Conservation (phyloP, 2,113 vertebrate species). For the Microtus oregoni region DNA sequence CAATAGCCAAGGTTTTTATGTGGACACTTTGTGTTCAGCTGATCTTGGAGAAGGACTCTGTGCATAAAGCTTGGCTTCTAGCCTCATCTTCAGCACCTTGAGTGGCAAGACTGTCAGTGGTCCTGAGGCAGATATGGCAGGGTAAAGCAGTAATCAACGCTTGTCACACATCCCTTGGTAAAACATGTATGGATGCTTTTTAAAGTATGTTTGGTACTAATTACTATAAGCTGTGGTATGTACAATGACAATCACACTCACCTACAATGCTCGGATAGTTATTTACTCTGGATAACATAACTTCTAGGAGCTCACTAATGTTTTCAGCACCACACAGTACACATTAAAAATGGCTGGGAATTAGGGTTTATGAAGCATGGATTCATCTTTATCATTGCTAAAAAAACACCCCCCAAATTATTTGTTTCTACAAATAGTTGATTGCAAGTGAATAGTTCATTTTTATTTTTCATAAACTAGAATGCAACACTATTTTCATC, state of each 20-base stretch:
- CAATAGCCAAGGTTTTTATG: conserved; percentile 50
- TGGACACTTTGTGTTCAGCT: background rate
- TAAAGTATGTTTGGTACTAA: background rate
- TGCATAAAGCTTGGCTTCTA: background rate
- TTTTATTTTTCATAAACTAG: background rate
- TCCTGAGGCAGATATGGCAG: background rate
- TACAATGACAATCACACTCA: background rate
- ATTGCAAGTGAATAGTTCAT: background rate
- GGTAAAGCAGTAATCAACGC: background rate
- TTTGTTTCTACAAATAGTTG: background rate
- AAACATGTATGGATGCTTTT: background rate
- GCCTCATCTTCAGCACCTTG: background rate
- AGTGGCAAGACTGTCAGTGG: background rate
- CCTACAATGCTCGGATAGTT: background rate
- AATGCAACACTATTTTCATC: background rate
- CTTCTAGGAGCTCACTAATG: background rate
- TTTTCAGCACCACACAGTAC: background rate
- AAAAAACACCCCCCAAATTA: background rate
- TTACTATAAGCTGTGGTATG: background rate
- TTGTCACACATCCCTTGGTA: background rate
- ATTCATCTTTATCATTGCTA: background rate
- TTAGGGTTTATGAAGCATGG: background rate
- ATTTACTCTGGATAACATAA: background rate
- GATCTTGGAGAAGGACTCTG: background rate
- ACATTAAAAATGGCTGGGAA: background rate